Conservation (phyloP, 1,140 invertebrate genomes). For the Cataglyphis hispanica region DNA sequence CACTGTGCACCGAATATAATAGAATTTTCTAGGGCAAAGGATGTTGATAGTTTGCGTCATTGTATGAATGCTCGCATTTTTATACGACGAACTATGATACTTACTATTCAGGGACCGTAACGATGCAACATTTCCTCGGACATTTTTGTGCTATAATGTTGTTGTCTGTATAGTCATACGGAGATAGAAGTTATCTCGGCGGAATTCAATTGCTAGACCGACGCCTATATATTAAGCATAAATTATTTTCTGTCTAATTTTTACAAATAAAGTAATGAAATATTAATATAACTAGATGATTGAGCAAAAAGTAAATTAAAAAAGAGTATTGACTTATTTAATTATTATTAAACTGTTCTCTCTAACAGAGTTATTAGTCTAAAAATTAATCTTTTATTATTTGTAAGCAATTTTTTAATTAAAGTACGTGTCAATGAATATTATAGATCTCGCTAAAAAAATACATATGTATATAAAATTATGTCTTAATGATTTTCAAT, state of each 20-base stretch:
- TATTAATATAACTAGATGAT: background rate
- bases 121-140: constrained; percentile 30
- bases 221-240: background rate
- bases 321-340: background rate
- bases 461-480: background rate
- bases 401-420: background rate
- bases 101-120: constrained; percentile 46
- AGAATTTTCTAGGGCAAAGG: constrained; percentile 70
- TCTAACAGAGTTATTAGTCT: background rate
- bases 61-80: constrained; percentile 60
- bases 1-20: constrained; percentile 62
- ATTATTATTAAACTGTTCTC: background rate
- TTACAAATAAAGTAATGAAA: background rate
- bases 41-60: constrained; percentile 70
- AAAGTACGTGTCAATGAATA: background rate
- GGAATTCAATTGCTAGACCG: background rate
- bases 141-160: constrained; percentile 46
- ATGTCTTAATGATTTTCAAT: background rate
- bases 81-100: constrained; percentile 39
- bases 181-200: constrained; percentile 33
- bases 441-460: background rate
- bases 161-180: constrained; percentile 30
- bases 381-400: background rate
- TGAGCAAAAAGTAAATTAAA: background rate
- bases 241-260: background rate